Conservation (phyloP, 2,888 invertebrate genomes). For the Luperina testacea region DNA sequence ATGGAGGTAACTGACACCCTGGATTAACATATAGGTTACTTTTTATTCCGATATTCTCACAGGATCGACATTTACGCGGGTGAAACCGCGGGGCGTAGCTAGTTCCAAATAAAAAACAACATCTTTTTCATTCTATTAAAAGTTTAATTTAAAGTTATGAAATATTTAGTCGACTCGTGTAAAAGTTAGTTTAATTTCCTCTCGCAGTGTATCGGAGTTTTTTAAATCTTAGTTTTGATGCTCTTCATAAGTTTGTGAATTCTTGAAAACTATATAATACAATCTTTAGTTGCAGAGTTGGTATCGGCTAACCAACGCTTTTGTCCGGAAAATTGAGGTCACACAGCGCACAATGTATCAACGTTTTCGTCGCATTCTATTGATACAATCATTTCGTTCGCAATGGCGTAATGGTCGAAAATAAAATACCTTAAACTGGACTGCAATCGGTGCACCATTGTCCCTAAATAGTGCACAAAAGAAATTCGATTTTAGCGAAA, state of each 20-base stretch:
- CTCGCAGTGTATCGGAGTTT: constrained; percentile 44
- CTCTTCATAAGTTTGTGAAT: constrained; percentile 52
- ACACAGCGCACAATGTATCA: constrained; percentile 65
- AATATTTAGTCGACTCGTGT: constrained; percentile 48
- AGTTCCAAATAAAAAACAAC: neutral
- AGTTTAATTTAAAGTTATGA: constrained; percentile 50
- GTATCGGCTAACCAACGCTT: constrained; percentile 44
- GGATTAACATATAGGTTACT: no score
- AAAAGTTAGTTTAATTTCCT: constrained; percentile 64
- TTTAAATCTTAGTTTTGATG: constrained; percentile 54
- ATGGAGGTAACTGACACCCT: no score
- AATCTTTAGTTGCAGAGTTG: constrained; percentile 36
- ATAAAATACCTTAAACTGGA: constrained; percentile 83
- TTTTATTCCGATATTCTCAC: no score
- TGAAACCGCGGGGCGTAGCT: no score
- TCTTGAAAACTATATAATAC: constrained; percentile 43
- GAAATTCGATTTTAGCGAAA: constrained; percentile 80
- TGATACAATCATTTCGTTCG: constrained; percentile 81
- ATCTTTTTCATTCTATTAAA: constrained; percentile 49
- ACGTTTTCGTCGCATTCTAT: constrained; percentile 76
- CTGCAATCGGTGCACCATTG: constrained; percentile 86
- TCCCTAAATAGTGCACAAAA: constrained; percentile 84
- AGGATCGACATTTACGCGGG: no score
- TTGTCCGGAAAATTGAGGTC: constrained; percentile 59
- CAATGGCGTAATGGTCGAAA: constrained; percentile 84